phyloP scores from a whole-genome alignment of 2,888 invertebrate genomes.

The Prosopocoilus inquinatus region DNA sequence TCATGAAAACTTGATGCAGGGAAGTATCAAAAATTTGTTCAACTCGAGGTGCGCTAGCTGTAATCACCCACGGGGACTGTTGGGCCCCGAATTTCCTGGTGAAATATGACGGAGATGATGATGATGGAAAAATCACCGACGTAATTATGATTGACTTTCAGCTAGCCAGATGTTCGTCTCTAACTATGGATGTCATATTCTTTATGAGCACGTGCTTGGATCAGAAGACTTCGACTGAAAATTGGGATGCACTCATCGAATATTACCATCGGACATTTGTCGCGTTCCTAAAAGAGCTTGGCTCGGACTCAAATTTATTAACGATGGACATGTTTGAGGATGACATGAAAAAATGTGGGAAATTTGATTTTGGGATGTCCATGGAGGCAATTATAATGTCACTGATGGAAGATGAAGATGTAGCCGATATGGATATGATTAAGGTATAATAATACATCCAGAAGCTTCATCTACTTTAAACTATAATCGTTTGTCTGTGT shows the following conservation, averaged over 20 bases:
- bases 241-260: constrained; percentile 57
- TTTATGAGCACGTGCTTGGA: constrained; percentile 61
- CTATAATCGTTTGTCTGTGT: constrained; percentile 1
- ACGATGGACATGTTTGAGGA: constrained; percentile 52
- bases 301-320: constrained; percentile 60
- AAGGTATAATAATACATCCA: constrained; percentile 43
- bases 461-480: constrained; percentile 9
- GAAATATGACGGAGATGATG: constrained; percentile 37
- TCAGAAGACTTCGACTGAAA: constrained; percentile 54
- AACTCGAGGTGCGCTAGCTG: constrained; percentile 42
- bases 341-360: constrained; percentile 57
- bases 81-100: constrained; percentile 70
- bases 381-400: constrained; percentile 59
- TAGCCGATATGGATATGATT: constrained; percentile 57
- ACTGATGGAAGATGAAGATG: constrained; percentile 57
- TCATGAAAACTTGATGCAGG: not conserved
- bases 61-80: constrained; percentile 66
- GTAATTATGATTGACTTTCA: constrained; percentile 63
- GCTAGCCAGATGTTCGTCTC: constrained; percentile 51
- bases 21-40: constrained; percentile 5
- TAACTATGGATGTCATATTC: constrained; percentile 59
- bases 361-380: constrained; percentile 56
- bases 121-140: constrained; percentile 39
- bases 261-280: constrained; percentile 59
- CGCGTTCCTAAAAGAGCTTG: constrained; percentile 57